Conservation (phyloP, 2,888 invertebrate genomes). For the Athalia cordata region DNA sequence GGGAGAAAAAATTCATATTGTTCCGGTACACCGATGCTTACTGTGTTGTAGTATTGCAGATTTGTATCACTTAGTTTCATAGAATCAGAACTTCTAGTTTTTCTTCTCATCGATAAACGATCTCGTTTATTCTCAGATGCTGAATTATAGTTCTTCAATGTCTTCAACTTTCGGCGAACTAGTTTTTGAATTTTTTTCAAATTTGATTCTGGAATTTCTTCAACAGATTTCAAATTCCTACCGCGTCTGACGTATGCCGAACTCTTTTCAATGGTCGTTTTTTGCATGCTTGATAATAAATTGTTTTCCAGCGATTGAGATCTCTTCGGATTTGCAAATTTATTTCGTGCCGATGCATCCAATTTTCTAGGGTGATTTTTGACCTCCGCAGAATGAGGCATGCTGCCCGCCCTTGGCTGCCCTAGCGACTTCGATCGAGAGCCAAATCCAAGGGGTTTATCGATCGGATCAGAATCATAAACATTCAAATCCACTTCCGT, state of each 20-base stretch:
- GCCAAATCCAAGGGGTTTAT: background rate
- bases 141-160: background rate
- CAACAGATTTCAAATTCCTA: conserved; percentile 49
- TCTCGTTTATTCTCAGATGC: background rate
- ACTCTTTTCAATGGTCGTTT: conserved; percentile 6
- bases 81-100: background rate
- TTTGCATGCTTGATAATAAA: background rate
- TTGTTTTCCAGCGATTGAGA: background rate
- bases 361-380: background rate
- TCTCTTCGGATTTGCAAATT: background rate
- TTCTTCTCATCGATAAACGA: background rate
- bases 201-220: conserved; percentile 11
- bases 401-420: background rate
- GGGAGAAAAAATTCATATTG: conserved; percentile 21
- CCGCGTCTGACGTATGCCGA: conserved; percentile 45
- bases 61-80: background rate
- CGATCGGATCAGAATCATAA: background rate
- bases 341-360: background rate
- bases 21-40: background rate
- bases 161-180: conserved; percentile 15
- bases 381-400: background rate
- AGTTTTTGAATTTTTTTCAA: conserved; percentile 22
- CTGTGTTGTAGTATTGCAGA: conserved; percentile 2
- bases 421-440: no score
- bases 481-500: conserved; percentile 22